Evolutionary conservation across 2,113 vertebrate genomes (phyloP).

Genomic region (Podarcis raffonei): DNA sequence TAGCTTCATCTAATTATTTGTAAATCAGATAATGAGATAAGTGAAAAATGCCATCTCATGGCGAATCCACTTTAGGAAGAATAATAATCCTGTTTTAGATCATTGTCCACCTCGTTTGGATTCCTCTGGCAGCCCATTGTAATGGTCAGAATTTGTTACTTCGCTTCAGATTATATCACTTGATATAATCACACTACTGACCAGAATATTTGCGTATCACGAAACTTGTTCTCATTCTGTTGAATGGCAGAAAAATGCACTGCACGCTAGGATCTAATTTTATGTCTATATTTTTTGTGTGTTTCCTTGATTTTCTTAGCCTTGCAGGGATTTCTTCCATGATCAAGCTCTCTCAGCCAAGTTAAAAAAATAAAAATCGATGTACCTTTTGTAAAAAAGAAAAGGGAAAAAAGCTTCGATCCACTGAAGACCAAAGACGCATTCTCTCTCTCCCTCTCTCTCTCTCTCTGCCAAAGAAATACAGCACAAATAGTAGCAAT

Average conservation of each 20-base stretch:
- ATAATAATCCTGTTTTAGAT: background rate
- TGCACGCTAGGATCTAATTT: background rate
- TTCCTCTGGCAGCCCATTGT: background rate
- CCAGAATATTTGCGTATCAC: background rate
- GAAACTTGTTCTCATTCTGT: slow-evolving; percentile 1
- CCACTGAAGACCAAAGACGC: background rate
- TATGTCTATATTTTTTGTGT: background rate
- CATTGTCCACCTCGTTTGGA: background rate
- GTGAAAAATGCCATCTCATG: background rate
- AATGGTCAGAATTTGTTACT: background rate
- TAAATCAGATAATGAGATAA: background rate
- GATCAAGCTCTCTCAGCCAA: background rate
- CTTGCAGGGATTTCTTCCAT: background rate
- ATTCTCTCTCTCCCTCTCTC: slow-evolving; percentile 1
- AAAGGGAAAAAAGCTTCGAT: slow-evolving; percentile 13
- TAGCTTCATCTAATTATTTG: background rate
- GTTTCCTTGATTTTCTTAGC: slow-evolving; percentile 32
- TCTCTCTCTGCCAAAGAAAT: slow-evolving; percentile 1
- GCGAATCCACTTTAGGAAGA: background rate
- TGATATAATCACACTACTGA: background rate
- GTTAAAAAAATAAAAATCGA: background rate
- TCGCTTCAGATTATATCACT: background rate
- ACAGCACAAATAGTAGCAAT: background rate
- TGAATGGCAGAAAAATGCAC: background rate
- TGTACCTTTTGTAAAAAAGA: background rate